A percentile compares a stretch with the other conserved stretches of the same genome.
Evolutionary conservation across 2,888 invertebrate species (phyloP).

Genomic region (Drosophila neoperkinsi): DNA sequence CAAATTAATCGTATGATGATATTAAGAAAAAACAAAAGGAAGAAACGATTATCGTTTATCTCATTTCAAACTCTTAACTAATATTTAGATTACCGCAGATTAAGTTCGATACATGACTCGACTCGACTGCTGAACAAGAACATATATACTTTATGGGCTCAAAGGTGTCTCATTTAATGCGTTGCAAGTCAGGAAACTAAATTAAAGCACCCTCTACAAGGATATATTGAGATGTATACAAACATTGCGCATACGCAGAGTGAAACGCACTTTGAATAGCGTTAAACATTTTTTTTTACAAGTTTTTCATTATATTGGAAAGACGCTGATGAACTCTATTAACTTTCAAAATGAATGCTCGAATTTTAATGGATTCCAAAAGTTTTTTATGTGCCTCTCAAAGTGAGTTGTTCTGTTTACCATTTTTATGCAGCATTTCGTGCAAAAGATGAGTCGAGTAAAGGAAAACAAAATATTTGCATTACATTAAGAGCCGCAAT

Average conservation of each 20-base stretch:
- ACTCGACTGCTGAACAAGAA: not conserved
- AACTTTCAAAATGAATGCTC: not conserved
- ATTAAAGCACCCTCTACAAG: not conserved
- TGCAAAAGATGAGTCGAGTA: not conserved
- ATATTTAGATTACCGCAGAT: not conserved
- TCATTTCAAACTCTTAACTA: not conserved
- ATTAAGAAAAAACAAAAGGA: not conserved
- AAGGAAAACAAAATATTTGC: not conserved
- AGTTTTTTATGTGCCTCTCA: not conserved
- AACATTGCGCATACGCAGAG: conserved; percentile 11
- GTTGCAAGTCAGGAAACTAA: not conserved
- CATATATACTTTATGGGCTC: fast-evolving
- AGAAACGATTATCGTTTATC: not conserved
- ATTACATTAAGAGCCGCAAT: not conserved
- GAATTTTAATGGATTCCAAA: not conserved
- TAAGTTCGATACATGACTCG: not conserved
- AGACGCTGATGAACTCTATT: not conserved
- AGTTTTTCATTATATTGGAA: conserved; percentile 1
- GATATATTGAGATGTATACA: not conserved
- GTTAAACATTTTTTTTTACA: not conserved
- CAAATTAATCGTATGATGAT: not conserved
- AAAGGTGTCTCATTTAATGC: not conserved
- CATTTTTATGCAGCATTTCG: not conserved
- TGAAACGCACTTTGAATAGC: not conserved
- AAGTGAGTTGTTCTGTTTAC: not conserved